Base-by-base conservation (phyloP, 1,140 invertebrate genomes). In the Atta cephalotes region DNA sequence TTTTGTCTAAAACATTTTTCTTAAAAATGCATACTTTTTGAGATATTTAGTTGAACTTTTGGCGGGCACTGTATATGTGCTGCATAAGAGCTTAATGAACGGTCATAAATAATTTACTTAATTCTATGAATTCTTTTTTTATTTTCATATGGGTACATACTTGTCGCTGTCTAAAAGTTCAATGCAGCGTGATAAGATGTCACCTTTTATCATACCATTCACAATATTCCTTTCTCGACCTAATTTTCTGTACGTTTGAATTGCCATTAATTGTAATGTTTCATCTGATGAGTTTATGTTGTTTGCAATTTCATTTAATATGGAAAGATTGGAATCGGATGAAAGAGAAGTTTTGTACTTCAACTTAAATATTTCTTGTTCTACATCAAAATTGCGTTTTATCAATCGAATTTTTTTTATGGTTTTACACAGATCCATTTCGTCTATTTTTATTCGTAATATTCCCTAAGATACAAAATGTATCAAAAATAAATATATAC, bases 321-420 rank as follows among this genome's bases (percentile, higher is more conserved):
- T 72, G 92, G 93, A 95, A 95, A 95, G 95, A 90, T 85, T 93
- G 21, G 9, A 16, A 89, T 92, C 93, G 76, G 92, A 31, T 89
- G 92, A 96, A 90, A 91, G 94, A 94, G 95, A 96, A 78, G 93
- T 92, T 62, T 97, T 96, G 86, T 96, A 96, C 0, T 96, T 92
- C 6, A 96, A 96, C 9, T 95, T 96, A 7, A 95, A 93, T 0
- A 95, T 91, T 74, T 92, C 87, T 49, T 96, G 95, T 56, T 95
- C 94, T 6, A 9, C 93, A 72, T 96, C 95, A 45, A 99, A 97
- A 92, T 99, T 99, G 76, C 99, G 96, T 65, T 99, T 99, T 1
- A 98, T 96, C n/a, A 99, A 95, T 92, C 99, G 98, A 92, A 99
- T 99, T 95, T 99, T 99, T 93, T 99, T 98, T 65, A 98, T 97